Percentiles rank a stretch among this genome's conserved stretches.
phyloP scores from a whole-genome alignment of 2,888 invertebrate species.

The Agrochola macilenta region DNA sequence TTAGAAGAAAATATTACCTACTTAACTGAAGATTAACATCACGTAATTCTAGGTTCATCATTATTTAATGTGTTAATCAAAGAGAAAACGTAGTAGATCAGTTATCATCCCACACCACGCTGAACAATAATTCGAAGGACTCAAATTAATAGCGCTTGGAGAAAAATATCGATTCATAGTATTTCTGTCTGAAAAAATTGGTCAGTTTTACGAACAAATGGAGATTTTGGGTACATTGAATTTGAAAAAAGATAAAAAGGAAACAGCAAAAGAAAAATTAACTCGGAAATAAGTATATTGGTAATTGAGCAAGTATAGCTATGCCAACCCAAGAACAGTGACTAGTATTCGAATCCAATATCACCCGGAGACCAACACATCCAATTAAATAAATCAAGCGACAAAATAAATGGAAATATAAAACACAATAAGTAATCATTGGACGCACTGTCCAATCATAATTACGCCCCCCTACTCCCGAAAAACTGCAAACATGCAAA shows the following conservation, averaged over 20 bases:
- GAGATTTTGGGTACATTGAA: not conserved
- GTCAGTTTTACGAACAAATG: too few relatives aligned
- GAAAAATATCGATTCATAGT: not conserved
- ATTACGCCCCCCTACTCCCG: constrained; percentile 56
- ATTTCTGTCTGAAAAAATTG: not conserved
- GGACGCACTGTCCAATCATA: constrained; percentile 63
- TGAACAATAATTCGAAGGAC: not conserved
- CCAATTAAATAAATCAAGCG: constrained; percentile 53
- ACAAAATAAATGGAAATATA: constrained; percentile 45
- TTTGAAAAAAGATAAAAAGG: not conserved
- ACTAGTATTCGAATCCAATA: not conserved
- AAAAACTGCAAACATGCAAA: constrained; percentile 67
- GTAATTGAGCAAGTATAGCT: not conserved
- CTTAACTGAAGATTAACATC: constrained; percentile 16
- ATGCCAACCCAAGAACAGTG: not conserved
- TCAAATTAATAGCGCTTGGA: not conserved
- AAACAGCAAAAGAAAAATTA: not conserved
- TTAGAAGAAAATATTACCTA: not conserved
- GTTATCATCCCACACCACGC: not conserved
- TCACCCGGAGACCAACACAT: constrained; percentile 11
- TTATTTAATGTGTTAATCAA: constrained; percentile 38
- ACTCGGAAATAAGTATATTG: not conserved
- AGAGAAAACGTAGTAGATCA: constrained; percentile 16
- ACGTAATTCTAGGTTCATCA: constrained; percentile 19
- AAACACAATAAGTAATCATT: constrained; percentile 60